Evolutionary conservation across 2,888 invertebrate genomes (phyloP).

Genomic region (Toxonevra muliebris): DNA sequence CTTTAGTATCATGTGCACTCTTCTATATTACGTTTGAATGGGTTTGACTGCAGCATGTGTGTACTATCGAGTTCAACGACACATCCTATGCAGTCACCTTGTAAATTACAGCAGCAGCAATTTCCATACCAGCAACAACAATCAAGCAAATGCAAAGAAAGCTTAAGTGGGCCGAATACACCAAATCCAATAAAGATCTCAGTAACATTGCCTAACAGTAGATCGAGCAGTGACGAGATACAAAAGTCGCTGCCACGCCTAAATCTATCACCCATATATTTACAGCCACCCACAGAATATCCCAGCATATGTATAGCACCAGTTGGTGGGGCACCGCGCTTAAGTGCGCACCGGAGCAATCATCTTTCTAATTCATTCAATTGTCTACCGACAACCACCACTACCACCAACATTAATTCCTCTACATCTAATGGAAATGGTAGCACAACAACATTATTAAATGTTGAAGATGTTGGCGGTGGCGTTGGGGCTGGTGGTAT

Average conservation of each 20-base stretch:
- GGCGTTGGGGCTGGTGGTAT: conserved; percentile 36
- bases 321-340: conserved; percentile 23
- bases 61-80: conserved; percentile 51
- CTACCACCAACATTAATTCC: conserved; percentile 1
- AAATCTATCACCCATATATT: conserved; percentile 55
- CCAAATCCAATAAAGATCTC: conserved; percentile 54
- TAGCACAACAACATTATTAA: conserved; percentile 24
- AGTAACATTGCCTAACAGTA: conserved; percentile 43
- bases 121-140: conserved; percentile 17
- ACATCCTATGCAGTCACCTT: conserved; percentile 39
- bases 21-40: conserved; percentile 69
- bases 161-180: neutral
- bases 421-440: conserved; percentile 31
- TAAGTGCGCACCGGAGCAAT: conserved; percentile 44
- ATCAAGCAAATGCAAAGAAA: conserved; percentile 12
- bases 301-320: conserved; percentile 9
- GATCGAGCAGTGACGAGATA: conserved; percentile 38
- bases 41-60: conserved; percentile 67
- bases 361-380: conserved; percentile 60
- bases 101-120: conserved; percentile 4
- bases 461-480: conserved; percentile 29
- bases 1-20: conserved; percentile 68
- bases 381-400: conserved; percentile 44
- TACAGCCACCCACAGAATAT: conserved; percentile 53
- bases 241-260: conserved; percentile 50